These are phyloP conservation scores for Synanthedon myopaeformis DNA, from an alignment of 2,888 invertebrate genomes.

Conservation along the genomic window DNA sequence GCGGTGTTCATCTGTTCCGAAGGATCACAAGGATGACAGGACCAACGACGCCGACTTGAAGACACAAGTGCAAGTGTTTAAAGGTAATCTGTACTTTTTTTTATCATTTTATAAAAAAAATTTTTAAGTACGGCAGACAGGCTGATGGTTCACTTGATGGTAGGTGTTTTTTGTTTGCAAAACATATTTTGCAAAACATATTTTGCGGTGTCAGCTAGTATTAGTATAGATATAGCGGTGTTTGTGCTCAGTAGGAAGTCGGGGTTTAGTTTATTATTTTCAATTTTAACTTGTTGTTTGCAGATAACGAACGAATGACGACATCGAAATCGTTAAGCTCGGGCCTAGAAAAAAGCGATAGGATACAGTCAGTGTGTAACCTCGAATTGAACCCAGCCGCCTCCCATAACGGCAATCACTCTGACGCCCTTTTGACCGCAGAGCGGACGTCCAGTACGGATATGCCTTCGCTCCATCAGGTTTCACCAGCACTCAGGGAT, in stretches of 20 bases:
- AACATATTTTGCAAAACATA: too few relatives aligned
- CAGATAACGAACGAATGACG: conserved; percentile 30
- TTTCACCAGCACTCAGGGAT: conserved; percentile 21
- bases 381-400: conserved; percentile 30
- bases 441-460: conserved; percentile 24
- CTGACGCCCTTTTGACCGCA: conserved; percentile 37
- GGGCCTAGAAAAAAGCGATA: conserved; percentile 32
- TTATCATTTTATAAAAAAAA: too few relatives aligned
- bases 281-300: conserved; percentile 2
- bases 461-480: conserved; percentile 20
- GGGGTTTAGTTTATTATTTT: too few relatives aligned
- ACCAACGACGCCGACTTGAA: conserved; percentile 4
- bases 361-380: conserved; percentile 31
- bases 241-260: too few relatives aligned
- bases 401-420: conserved; percentile 26
- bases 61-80: conserved; percentile 4
- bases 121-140: too few relatives aligned
- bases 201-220: too few relatives aligned
- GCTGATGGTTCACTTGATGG: too few relatives aligned
- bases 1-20: conserved; percentile 45
- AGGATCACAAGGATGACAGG: conserved; percentile 42
- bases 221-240: too few relatives aligned
- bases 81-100: conserved; percentile 15
- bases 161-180: too few relatives aligned
- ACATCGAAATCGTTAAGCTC: conserved; percentile 40